Evolutionary conservation across 2,113 vertebrate genomes (phyloP).

Genomic region (Tiliqua scincoides): DNA sequence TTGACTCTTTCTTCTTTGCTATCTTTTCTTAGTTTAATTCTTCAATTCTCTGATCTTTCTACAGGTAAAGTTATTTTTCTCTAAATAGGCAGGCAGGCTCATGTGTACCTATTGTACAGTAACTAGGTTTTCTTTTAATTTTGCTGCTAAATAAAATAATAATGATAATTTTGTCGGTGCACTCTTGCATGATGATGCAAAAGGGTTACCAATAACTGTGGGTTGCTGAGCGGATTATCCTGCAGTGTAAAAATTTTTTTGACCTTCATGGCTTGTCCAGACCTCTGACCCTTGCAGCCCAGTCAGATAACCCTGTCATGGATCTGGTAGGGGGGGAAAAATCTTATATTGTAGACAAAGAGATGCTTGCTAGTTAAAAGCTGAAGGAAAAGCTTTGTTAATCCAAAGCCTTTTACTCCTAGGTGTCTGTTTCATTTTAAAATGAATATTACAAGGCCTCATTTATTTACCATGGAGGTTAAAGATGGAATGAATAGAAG

Average conservation of each 20-base stretch:
- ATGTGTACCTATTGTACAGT: not conserved
- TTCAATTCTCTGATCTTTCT: not conserved
- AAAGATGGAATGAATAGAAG: conserved; percentile 20
- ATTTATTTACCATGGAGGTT: conserved; percentile 26
- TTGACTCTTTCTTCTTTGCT: not conserved
- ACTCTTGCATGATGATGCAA: not conserved
- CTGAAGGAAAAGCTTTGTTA: conserved; percentile 45
- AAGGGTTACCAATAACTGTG: not conserved
- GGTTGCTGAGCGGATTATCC: not conserved
- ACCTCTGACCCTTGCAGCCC: not conserved
- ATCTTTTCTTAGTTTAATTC: not conserved
- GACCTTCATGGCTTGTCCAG: not conserved
- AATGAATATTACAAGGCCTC: conserved; percentile 42
- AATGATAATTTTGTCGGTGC: not conserved
- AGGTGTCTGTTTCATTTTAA: conserved; percentile 9
- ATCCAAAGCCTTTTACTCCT: conserved; percentile 49
- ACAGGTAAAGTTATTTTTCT: not conserved
- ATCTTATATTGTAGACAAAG: conserved; percentile 37
- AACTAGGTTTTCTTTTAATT: not conserved
- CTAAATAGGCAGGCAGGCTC: not conserved
- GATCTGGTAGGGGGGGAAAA: not conserved
- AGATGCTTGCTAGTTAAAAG: conserved; percentile 55
- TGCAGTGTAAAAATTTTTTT: not conserved
- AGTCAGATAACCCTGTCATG: not conserved
- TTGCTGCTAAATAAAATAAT: not conserved